A percentile compares a stretch with the other conserved stretches of the same genome.
These are phyloP conservation scores for Centrocercus urophasianus DNA, from an alignment of 2,113 vertebrate species.

Conservation along the genomic window DNA sequence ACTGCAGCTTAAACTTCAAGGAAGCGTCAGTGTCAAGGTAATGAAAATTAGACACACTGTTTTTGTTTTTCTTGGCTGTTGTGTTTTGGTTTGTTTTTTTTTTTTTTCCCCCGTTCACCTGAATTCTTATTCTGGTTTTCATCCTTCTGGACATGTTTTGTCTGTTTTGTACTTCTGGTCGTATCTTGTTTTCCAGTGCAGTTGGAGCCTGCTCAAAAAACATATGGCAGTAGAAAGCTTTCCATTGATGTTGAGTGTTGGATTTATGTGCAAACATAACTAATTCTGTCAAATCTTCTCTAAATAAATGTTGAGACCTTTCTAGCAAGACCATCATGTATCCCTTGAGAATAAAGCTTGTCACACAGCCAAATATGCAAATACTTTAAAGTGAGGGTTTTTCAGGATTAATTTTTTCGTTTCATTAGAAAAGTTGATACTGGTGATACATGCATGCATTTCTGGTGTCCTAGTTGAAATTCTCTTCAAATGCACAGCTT, in stretches of 20 bases:
- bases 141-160: neutral
- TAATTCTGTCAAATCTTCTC: neutral
- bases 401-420: neutral
- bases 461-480: neutral
- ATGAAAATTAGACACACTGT: neutral
- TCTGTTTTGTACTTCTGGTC: neutral
- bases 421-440: neutral
- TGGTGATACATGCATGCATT: neutral
- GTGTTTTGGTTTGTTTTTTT: too few species aligned
- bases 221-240: neutral
- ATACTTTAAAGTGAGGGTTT: neutral
- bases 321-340: fast-evolving
- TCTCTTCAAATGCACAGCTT: neutral
- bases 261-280: neutral
- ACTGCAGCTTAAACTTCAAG: slow-evolving; percentile 96
- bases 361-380: neutral
- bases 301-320: neutral
- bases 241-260: neutral
- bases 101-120: neutral
- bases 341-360: neutral
- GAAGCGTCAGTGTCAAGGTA: slow-evolving; percentile 95
- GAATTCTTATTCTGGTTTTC: neutral
- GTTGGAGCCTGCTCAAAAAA: neutral
- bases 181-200: neutral
- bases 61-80: neutral